These are phyloP conservation scores for Eubasilissa regina DNA, from an alignment of 1,140 invertebrate species.

Conservation along the genomic window DNA sequence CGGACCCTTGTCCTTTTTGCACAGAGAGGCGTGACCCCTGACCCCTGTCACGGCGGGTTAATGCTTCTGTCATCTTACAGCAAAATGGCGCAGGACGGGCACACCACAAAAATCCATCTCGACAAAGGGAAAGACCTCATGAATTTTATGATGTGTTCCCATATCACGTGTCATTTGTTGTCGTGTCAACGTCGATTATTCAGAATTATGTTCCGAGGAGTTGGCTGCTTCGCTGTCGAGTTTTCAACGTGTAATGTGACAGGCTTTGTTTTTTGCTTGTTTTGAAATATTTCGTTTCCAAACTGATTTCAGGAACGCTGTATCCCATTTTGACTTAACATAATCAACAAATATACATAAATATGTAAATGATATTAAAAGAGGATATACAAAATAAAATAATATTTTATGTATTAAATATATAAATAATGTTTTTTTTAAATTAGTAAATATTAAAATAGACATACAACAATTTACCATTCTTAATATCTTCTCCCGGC, in stretches of 20 bases:
- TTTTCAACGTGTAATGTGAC: neutral
- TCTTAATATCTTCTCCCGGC: too few species aligned
- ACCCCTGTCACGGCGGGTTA: constrained; percentile 1
- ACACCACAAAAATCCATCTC: constrained; percentile 22
- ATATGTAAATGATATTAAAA: too few species aligned
- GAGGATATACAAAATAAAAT: too few species aligned
- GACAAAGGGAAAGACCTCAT: constrained; percentile 26
- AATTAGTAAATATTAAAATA: too few species aligned
- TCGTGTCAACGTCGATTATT: constrained; percentile 32
- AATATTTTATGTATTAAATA: too few species aligned
- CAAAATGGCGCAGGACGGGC: neutral
- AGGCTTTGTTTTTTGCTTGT: too few species aligned
- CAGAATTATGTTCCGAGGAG: neutral
- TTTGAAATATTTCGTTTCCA: too few species aligned
- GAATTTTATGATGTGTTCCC: constrained; percentile 46
- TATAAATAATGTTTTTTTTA: too few species aligned
- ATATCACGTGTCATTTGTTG: constrained; percentile 29
- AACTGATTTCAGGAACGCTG: too few species aligned
- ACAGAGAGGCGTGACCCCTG: constrained; percentile 25
- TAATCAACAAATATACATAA: too few species aligned
- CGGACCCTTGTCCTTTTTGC: constrained; percentile 30
- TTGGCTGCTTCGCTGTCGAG: neutral
- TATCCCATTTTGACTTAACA: too few species aligned
- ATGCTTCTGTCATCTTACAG: neutral
- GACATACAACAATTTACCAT: too few species aligned